Base-by-base conservation (phyloP, 2,797 vertebrate genomes). In the Malacoctenus gilli region DNA sequence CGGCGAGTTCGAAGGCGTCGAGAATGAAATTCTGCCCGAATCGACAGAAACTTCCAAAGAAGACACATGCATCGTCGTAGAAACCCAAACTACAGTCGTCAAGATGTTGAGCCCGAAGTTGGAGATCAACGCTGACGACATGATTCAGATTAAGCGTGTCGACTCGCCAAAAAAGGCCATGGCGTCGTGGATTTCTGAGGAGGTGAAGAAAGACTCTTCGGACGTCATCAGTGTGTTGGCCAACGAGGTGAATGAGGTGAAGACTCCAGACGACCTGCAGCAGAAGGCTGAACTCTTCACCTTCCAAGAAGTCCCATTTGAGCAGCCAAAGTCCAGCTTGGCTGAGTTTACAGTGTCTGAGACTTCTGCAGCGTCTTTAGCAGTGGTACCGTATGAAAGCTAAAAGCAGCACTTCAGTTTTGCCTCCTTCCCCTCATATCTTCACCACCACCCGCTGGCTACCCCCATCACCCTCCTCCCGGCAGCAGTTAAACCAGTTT, bases 371-470 rank as follows among this genome's bases (percentile, higher is more conserved):
- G 59, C 93, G 0, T 87, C 94, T 72, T 91, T 80, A 92, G 92
- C 92, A 59, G 93, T 93, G 96, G 95, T 97, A 97, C 84, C 91
- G 91, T 91, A 92, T 91, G 84, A 87, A 64, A 68, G 56, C 37
- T 50, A 64, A 68, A 72, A 70, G 14, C 41, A 57, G 40, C 40
- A 34, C 55, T 28, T 23, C 10, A 20, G 54, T 72, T 43, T 63
- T 80, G 75, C 25, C 74, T 71, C 35, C 72, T 23, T 40, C 70
- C 66, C 62, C 53, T 53, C 71, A 82, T 47, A 51, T 41, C 46
- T 55, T 65, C 62, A 42, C 71, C 52, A 51, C 47, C 67, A 40
- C 64, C 69, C 40, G 18, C 54, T 25, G 28, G 56, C 61, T 75
- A 1, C 37, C 28, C 59, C 36, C 77, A 83, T 80, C 50, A 49